Evolutionary conservation across 2,888 invertebrate genomes (phyloP), one percentile per base, ranked within the genome.

Genomic region (Ligdia adustata): DNA sequence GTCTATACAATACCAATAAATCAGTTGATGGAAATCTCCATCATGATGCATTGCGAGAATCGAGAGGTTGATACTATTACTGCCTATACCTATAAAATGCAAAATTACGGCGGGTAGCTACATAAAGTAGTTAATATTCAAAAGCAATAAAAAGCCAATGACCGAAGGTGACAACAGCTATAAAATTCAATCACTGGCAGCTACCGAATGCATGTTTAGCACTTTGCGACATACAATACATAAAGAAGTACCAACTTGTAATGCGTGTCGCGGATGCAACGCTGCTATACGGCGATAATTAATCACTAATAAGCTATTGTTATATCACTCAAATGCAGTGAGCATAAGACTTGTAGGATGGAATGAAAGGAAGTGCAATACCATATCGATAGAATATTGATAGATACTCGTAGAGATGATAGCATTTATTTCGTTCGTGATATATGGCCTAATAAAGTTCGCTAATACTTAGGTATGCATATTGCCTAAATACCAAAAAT

Each of bases 281-380:
- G 24, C 31, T 27, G 15, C 37, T 55, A 57, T 50, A 52, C 28
- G 39, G 45, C 41, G 48, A 55, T 52, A 55, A 50, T 33, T 37
- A 39, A 43, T 50, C 41, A 9, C 46, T 56, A 56, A 57, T 52
- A 49, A 55, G 24, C 46, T 20, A 57, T 60, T 60, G 57, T 60
- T 45, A 11, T 11, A 12, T 35, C 20, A 22, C 14, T 33, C 33
- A 38, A n/a, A 39, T 39, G 40, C 29, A 22, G 3, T 9, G 4
- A 24, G 27, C 22, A 16, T 24, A 28, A 6, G 31, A 38, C 32
- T 27, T 37, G 15, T 35, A n/a, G 14, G 11, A 24, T 14, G 18
- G 27, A 27, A 37, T 38, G 24, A 38, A 45, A 28, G 22, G 32
- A 32, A 31, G 16, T 12, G 15, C n/a, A n/a, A n/a, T n/a, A n/a